Base-by-base conservation (phyloP, 1,140 invertebrate species). In the Tetranychus urticae region DNA sequence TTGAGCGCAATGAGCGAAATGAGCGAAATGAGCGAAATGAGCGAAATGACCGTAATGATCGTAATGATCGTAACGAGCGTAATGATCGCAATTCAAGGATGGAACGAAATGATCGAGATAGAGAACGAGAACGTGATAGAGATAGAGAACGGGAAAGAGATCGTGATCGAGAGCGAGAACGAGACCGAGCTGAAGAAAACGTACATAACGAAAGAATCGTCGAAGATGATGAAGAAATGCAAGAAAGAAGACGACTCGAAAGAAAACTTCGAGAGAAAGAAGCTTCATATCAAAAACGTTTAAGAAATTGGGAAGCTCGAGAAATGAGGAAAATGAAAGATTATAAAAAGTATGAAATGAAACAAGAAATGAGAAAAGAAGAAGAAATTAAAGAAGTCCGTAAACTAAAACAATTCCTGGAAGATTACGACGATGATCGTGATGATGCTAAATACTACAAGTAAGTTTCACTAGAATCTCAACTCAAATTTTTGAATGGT, bases 361-460 rank as follows among this genome's bases (percentile, higher is more conserved):
- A 87, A 67, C 86, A 90, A 69, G 76, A 83, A 37, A 75, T 82
- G 61, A 83, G 84, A 67, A 83, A 87, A 69, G 82, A 87, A 66
- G 88, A 92, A 69, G 63, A 86, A 62, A 81, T 85, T 69, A 80
- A 81, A 63, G 91, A 97, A 75, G 91, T 89, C 0, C 88, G 89
- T 73, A 78, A 87, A 48, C 77, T 98, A 13, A 92, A 93, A 72
- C 89, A 97, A 76, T 97, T 97, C 71, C 77, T 97, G 10, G 92
- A 98, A 74, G 93, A 97, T 73, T 98, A 98, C 71, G 91, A 97
- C 72, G 93, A 98, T 72, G 89, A 97, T 73, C 77, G 88, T 56
- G 90, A 97, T 73, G 94, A 97, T 72, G 78, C 84, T 36, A 96
- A 96, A 72, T 68, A 67, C 61, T 68, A 68, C 55, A 66, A 66